Evolutionary conservation across 2,888 invertebrate species (phyloP).

Genomic region (Frankliniella fusca): DNA sequence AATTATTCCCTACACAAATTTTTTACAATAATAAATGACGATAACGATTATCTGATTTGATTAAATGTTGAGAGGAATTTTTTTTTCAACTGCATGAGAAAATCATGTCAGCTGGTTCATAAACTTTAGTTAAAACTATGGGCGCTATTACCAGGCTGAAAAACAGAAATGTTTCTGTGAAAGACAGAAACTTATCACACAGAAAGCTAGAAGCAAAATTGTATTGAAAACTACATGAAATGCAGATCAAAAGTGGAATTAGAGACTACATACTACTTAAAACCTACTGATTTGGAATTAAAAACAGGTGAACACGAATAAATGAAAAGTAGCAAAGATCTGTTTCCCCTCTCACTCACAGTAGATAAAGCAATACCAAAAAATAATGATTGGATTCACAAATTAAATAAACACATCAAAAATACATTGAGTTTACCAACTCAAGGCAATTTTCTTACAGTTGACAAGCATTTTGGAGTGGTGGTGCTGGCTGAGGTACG

Average conservation of each 20-base stretch:
- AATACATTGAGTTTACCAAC: slow-evolving; percentile 20
- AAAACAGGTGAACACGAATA: background rate
- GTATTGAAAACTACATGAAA: background rate
- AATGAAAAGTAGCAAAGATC: background rate
- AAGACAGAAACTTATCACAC: background rate
- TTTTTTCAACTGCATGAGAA: too few relatives aligned
- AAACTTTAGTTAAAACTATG: too few relatives aligned
- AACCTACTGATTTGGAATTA: background rate
- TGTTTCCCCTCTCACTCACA: background rate
- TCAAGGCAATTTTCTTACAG: slow-evolving; percentile 4
- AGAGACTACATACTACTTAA: background rate
- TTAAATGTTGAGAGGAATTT: too few relatives aligned
- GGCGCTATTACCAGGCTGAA: background rate
- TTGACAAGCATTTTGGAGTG: background rate
- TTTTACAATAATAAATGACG: background rate
- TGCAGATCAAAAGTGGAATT: slow-evolving; percentile 10
- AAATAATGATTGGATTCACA: background rate
- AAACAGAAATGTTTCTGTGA: background rate
- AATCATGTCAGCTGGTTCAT: too few relatives aligned
- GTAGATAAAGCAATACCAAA: background rate
- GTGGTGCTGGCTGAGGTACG: slow-evolving; percentile 9
- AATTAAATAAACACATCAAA: background rate
- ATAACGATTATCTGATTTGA: too few relatives aligned
- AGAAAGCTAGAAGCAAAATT: slow-evolving; percentile 20
- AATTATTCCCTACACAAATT: background rate